Base-by-base conservation (phyloP, 2,888 invertebrate genomes). In the Cryptosula pallasiana region DNA sequence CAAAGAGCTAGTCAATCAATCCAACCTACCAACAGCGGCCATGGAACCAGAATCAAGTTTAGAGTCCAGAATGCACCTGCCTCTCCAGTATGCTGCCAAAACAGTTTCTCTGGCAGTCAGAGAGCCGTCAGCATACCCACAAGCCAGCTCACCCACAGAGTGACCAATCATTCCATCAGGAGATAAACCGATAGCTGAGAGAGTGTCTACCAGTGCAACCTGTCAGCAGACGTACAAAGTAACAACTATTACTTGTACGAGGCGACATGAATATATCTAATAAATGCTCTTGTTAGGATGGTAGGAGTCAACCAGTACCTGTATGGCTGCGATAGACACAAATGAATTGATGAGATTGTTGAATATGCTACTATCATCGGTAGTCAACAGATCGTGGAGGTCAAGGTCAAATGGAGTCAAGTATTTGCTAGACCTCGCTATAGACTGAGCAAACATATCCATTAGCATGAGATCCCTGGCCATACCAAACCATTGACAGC, bases 401-500 rank as follows among this genome's bases (percentile, higher is more conserved):
- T 96, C 92, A 27, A 97, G 80, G 35, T 91, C 91, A 83, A 91
- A 90, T 34, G 91, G 90, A 76, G 90, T 88, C 54, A 99, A 87
- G 20, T 91, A 90, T 69, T 90, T 90, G 3, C 92, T 91, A 76
- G 91, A 91, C 75, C 89, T 89, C 76, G 88, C 87, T 76, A 98
- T 89, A 73, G 93, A 91, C 72, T 89, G 88, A 75, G 90, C 90
- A 87, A 97, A 97, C 0, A 88, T 86, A 72, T 94, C 92, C 75
- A 98, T 87, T 75, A 88, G 86, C 90, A 97, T 90, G 77, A 99
- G 88, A 73, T 91, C 89, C 81, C 90, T 90, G 20, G 91, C 96
- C 97, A 98, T 98, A 79, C 94, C 94, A 69, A 92, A 89, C 97
- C 97, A 98, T 86, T 98, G 98, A 57, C 93, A 91, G 20, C 98